These are phyloP conservation scores for Lochmaea capreae DNA, from an alignment of 2,888 invertebrate species.

Conservation along the genomic window DNA sequence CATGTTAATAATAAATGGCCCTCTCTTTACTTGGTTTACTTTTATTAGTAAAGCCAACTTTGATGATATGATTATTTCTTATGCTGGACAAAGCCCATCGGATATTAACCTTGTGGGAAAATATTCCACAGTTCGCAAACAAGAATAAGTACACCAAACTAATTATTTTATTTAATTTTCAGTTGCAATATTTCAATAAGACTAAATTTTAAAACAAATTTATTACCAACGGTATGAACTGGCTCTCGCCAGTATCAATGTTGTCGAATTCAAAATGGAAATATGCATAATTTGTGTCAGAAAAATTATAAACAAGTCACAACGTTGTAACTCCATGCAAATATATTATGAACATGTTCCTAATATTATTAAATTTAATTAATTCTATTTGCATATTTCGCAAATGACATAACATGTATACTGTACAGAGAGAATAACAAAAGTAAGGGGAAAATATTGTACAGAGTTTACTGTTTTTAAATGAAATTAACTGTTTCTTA, in stretches of 20 bases:
- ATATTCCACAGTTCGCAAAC: neutral
- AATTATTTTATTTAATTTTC: too few relatives aligned
- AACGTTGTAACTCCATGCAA: constrained; percentile 32
- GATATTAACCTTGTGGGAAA: neutral
- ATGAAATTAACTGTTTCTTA: too few relatives aligned
- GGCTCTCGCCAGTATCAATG: neutral
- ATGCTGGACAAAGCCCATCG: neutral
- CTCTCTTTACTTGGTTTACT: constrained; percentile 6
- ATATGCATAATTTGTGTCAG: constrained; percentile 15
- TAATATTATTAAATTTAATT: constrained; percentile 48
- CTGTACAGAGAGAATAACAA: constrained; percentile 31
- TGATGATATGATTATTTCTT: constrained; percentile 6
- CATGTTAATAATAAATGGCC: constrained; percentile 1
- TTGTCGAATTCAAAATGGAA: constrained; percentile 12
- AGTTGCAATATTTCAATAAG: neutral
- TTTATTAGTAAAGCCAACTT: constrained; percentile 3
- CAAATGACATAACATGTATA: constrained; percentile 41
- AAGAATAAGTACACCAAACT: too few relatives aligned
- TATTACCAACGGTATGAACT: neutral
- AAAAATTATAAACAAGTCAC: constrained; percentile 28
- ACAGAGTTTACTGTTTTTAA: too few relatives aligned
- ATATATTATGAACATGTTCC: constrained; percentile 33
- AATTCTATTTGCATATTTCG: constrained; percentile 48
- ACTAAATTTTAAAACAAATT: neutral
- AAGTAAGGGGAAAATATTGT: constrained; percentile 31